These are phyloP conservation scores for Nibea coibor DNA, from an alignment of 2,113 vertebrate species.

Conservation along the genomic window DNA sequence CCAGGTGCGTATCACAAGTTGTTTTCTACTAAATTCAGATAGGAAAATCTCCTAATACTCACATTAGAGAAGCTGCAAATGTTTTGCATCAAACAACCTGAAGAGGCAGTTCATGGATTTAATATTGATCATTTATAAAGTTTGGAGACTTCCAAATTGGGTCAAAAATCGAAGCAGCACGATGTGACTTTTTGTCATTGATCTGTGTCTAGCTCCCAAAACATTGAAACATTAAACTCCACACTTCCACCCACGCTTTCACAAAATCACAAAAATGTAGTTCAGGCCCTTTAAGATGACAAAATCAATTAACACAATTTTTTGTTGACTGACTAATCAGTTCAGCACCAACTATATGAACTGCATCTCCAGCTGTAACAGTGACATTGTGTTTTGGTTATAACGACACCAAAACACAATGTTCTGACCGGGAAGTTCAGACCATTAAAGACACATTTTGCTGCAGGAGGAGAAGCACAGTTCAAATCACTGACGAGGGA, in stretches of 20 bases:
- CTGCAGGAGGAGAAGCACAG: constrained; percentile 4
- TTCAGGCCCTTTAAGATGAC: background rate
- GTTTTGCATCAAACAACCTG: background rate
- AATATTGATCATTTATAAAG: background rate
- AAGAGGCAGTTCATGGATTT: background rate
- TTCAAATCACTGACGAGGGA: constrained; percentile 32
- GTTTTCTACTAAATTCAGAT: background rate
- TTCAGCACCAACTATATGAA: background rate
- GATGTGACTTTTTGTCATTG: too few relatives aligned
- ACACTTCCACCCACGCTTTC: background rate
- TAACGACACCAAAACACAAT: background rate
- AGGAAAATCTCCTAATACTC: background rate
- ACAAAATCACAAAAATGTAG: background rate
- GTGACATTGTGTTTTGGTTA: background rate
- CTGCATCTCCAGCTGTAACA: background rate
- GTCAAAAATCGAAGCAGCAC: too few relatives aligned
- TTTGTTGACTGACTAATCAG: background rate
- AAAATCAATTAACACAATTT: background rate
- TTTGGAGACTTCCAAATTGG: background rate
- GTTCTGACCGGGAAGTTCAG: background rate
- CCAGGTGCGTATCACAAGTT: background rate
- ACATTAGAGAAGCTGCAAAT: background rate
- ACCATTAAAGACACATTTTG: constrained; percentile 26
- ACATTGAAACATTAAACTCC: background rate
- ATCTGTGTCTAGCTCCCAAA: too few relatives aligned